phyloP scores from a whole-genome alignment of 2,797 vertebrate genomes.

The Acanthurus tractus region DNA sequence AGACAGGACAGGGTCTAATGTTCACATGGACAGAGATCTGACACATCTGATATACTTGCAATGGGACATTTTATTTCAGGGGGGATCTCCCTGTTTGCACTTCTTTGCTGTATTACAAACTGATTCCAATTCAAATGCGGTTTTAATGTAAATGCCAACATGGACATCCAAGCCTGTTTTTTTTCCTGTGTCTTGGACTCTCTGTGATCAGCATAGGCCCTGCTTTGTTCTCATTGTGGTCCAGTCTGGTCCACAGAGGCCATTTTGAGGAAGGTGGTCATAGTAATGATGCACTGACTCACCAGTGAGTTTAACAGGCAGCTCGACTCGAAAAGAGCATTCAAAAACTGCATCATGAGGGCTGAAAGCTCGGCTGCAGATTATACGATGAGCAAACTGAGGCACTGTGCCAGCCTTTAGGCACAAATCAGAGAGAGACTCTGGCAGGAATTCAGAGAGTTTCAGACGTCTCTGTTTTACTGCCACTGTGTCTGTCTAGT shows the following conservation, averaged over 20 bases:
- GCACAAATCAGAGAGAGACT: constrained; percentile 43
- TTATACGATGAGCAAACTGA: constrained; percentile 27
- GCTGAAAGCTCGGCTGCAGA: constrained; percentile 21
- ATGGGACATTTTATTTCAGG: constrained; percentile 14
- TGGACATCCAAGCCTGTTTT: constrained; percentile 25
- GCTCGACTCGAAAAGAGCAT: constrained; percentile 11
- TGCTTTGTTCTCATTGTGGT: constrained; percentile 69
- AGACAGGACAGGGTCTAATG: constrained; percentile 21
- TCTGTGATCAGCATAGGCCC: constrained; percentile 60
- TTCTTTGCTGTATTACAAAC: constrained; percentile 8
- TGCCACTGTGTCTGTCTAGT: constrained; percentile 28
- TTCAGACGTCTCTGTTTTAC: constrained; percentile 5
- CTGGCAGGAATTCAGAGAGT: constrained; percentile 46
- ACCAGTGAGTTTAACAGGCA: constrained; percentile 28
- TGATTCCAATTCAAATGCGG: constrained; percentile 19
- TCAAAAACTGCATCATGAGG: constrained; percentile 51
- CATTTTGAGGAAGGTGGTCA: constrained; percentile 51
- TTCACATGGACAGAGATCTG: constrained; percentile 12
- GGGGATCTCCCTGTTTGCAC: constrained; percentile 25
- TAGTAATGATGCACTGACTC: constrained; percentile 64
- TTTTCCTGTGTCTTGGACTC: constrained; percentile 24
- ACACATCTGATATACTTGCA: not conserved
- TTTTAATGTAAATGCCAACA: constrained; percentile 51
- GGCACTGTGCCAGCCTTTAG: constrained; percentile 2
- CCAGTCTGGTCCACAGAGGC: constrained; percentile 48